Conservation (phyloP, 2,888 invertebrate species). For the Amblyteles armatorius region DNA sequence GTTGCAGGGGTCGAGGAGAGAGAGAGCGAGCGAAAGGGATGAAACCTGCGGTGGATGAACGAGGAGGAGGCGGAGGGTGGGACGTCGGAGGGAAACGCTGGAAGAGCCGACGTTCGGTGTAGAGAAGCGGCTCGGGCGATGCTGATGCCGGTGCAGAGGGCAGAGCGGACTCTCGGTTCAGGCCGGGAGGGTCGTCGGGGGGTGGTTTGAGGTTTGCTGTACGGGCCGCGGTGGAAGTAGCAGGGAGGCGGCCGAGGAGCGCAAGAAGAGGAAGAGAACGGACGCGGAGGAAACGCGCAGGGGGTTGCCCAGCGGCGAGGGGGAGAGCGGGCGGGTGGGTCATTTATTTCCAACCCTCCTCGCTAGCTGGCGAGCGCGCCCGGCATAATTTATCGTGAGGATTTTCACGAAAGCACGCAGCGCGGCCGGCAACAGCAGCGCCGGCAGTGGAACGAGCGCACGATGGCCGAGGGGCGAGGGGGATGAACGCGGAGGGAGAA, state of each 20-base stretch:
- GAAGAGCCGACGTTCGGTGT: conserved; percentile 63
- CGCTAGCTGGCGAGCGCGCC: conserved; percentile 75
- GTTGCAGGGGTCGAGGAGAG: conserved; percentile 42
- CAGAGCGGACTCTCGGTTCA: conserved; percentile 51
- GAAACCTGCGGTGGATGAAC: conserved; percentile 53
- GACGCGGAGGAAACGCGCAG: conserved; percentile 69
- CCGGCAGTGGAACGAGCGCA: conserved; percentile 74
- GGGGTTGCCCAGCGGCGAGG: conserved; percentile 66
- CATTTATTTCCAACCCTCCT: conserved; percentile 83
- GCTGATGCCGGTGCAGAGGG: conserved; percentile 54
- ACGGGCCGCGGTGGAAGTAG: conserved; percentile 61
- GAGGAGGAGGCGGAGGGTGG: conserved; percentile 48
- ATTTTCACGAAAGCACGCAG: conserved; percentile 84
- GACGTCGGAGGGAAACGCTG: conserved; percentile 61
- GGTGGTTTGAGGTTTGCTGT: conserved; percentile 55
- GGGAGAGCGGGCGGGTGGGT: conserved; percentile 78
- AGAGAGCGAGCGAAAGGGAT: conserved; percentile 57
- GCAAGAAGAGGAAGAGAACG: conserved; percentile 71
- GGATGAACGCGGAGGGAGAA: conserved; percentile 33
- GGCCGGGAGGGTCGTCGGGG: conserved; percentile 8
- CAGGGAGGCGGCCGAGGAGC: conserved; percentile 52
- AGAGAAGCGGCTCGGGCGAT: conserved; percentile 54
- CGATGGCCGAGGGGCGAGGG: conserved; percentile 58
- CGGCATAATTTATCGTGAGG: conserved; percentile 85
- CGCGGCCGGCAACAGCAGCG: conserved; percentile 68